Conservation (phyloP, 2,113 vertebrate genomes). For the Mobula birostris region DNA sequence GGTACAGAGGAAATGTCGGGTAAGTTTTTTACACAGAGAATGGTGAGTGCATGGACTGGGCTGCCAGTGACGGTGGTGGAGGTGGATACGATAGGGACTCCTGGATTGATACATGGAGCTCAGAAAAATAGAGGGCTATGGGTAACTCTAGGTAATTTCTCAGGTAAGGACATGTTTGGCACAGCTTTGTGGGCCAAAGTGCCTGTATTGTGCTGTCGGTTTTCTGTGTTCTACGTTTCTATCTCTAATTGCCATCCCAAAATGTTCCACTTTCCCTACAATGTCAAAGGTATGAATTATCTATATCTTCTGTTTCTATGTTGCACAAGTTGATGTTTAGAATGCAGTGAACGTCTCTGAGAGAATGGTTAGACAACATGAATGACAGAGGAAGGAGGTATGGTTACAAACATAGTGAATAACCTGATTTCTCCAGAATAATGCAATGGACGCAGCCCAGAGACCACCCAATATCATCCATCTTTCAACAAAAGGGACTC, state of each 20-base stretch:
- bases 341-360: background rate
- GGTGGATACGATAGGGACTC: too few relatives aligned
- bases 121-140: too few relatives aligned
- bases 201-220: too few relatives aligned
- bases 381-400: background rate
- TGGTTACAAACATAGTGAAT: background rate
- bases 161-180: too few relatives aligned
- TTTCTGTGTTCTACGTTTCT: too few relatives aligned
- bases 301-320: background rate
- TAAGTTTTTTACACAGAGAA: too few relatives aligned
- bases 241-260: background rate
- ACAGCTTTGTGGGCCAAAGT: too few relatives aligned
- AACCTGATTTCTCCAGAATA: slow-evolving; percentile 27
- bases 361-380: background rate
- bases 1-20: too few relatives aligned
- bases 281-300: background rate
- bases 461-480: slow-evolving; percentile 13
- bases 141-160: too few relatives aligned
- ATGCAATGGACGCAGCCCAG: background rate
- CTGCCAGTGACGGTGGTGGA: too few relatives aligned
- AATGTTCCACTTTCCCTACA: background rate
- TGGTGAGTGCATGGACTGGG: too few relatives aligned
- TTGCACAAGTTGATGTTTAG: background rate
- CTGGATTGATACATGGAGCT: too few relatives aligned
- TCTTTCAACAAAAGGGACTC: background rate